Conservation (phyloP, 2,113 vertebrate genomes). For the Saguinus imperator region DNA sequence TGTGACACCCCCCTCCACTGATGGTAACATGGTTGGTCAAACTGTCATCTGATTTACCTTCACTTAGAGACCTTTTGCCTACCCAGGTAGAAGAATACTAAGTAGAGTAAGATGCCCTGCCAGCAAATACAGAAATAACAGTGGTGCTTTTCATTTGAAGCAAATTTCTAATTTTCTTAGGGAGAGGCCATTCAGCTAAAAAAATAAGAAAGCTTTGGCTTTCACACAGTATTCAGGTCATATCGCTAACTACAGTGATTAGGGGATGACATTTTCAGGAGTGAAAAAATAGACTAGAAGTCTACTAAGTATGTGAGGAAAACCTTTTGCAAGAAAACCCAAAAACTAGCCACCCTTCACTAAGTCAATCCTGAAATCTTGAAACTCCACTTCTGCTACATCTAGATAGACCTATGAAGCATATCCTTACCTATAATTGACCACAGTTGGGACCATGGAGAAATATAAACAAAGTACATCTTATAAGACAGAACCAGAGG, state of each 20-base stretch:
- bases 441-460: not conserved
- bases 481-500: not conserved
- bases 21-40: not conserved
- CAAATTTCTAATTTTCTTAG: not conserved
- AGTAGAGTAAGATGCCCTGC: not conserved
- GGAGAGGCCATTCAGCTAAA: not conserved
- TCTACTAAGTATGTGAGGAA: not conserved
- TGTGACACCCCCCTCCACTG: not conserved
- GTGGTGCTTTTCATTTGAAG: not conserved
- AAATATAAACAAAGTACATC: not conserved
- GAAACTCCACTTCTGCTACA: not conserved
- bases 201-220: not conserved
- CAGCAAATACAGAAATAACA: not conserved
- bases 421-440: not conserved
- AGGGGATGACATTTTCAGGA: not conserved
- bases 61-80: not conserved
- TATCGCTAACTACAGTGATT: not conserved
- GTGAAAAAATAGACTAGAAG: not conserved
- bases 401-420: not conserved
- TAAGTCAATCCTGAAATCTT: not conserved
- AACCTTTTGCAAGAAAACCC: not conserved
- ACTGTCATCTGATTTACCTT: not conserved
- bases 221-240: not conserved
- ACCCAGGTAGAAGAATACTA: not conserved
- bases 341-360: not conserved